Evolutionary conservation across 2,113 vertebrate species (phyloP), one percentile per base, ranked within the genome.

Genomic region (Corapipo altera): DNA sequence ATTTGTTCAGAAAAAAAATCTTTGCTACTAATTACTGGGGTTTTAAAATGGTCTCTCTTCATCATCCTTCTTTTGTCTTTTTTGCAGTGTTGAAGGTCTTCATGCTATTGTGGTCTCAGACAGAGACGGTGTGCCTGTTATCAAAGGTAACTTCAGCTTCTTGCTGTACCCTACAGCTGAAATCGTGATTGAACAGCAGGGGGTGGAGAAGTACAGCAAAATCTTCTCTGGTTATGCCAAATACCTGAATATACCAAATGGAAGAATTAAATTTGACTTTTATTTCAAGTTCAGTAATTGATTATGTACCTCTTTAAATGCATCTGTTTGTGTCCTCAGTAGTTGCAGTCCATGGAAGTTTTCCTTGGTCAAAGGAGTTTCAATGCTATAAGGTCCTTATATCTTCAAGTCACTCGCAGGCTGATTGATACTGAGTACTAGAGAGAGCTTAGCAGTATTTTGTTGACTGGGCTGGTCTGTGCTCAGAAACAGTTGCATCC

Each of bases 91-190:
- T 85, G 99, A 99, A 98, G 99, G 99, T 37, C 99, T 99, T 79
- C 99, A 99, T 96, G 99, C 99, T 15, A 98, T 99, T 32, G 99
- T 99, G 8, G 99, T 99, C 73, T 99, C 99, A 20, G 99, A 99
- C 43, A 98, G 99, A 93, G 99, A 99, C 37, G 99, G 99, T 8
- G 99, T 99, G 55, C 99, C 99, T 27, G 98, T 99, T 74, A 98
- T 99, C 94, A 99, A 99, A 99, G 99, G 99, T 99, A 98, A 91
- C 18, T 37, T 37, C 61, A 91, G 51, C 43, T 71, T 43, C 54
- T 77, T 0, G 0, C 32, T 66, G 17, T 13, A 59, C 41, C 6
- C 28, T 37, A 27, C 69, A 16, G 8, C 44, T 3, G 4, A 43
- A 54, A n/a, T 55, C 11, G 33, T 15, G 41, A 24, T 4, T 54